Evolutionary conservation across 2,797 vertebrate genomes (phyloP), one percentile per base, ranked within the genome.

Genomic region (Arremon brunneinucha): DNA sequence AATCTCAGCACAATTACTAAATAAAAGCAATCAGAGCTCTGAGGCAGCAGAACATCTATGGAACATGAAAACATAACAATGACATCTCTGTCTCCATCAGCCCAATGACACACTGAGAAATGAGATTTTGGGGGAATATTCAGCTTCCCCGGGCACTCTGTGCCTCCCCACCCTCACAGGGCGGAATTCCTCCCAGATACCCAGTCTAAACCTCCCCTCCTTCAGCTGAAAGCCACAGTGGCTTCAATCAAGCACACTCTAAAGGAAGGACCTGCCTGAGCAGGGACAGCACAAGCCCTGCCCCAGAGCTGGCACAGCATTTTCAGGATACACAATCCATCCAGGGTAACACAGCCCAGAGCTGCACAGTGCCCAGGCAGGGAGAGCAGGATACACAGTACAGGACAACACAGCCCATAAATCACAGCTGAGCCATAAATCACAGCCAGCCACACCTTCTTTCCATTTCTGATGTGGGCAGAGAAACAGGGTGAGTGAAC

Each of bases 1-100:
- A 76, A 63, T 82, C 72, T 72, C 37, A 39, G 63, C 90, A 77
- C 57, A 39, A 80, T 90, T 90, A 93, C 70, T 94, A 56, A 91
- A 95, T 87, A 77, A 79, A 83, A 95, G 57, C 84, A 65, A 93
- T 76, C 85, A 52, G 47, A 76, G 77, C 77, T 62, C 74, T 4
- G 1, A 69, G 90, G 80, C 83, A 88, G 72, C 63, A 84, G 84
- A 76, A 59, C 52, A 77, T 83, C 47, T 5, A 8, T 12, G 47
- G 35, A 75, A 69, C 37, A 47, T 30, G 72, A 41, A 71, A 71
- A 86, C 24, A 9, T 1, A 76, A 63, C 0, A 0, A 83, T 80
- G 75, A 43, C 59, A 70, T 37, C 80, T 59, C 69, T 64, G 26
- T 49, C 87, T 72, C 5, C 47, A 21, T 64, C 59, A 78, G 35